Evolutionary conservation across 2,113 vertebrate species (phyloP).

Genomic region (Crotophaga sulcirostris): DNA sequence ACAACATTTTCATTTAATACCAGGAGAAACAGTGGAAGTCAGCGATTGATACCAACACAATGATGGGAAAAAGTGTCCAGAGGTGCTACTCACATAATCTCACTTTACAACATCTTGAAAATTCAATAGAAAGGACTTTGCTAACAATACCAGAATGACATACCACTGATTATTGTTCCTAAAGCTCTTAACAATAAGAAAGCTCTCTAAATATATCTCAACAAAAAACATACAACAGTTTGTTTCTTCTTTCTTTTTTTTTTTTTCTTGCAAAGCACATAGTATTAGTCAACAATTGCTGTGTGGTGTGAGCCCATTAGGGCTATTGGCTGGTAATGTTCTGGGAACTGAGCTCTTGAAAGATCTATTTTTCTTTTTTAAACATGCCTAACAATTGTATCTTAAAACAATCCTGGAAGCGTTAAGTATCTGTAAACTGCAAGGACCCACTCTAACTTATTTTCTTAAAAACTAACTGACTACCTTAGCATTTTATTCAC

Average conservation of each 20-base stretch:
- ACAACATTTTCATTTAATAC: slow-evolving; percentile 83
- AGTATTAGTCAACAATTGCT: slow-evolving; percentile 76
- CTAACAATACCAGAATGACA: slow-evolving; percentile 81
- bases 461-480: neutral
- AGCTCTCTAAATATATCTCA: slow-evolving; percentile 80
- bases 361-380: slow-evolving; percentile 22
- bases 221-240: slow-evolving; percentile 71
- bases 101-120: slow-evolving; percentile 84
- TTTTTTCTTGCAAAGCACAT: slow-evolving; percentile 65
- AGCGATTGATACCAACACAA: slow-evolving; percentile 88
- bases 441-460: neutral
- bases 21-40: slow-evolving; percentile 87
- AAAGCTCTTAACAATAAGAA: slow-evolving; percentile 79
- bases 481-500: neutral
- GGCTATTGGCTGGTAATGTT: slow-evolving; percentile 44
- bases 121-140: slow-evolving; percentile 80
- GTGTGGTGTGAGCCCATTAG: slow-evolving; percentile 21
- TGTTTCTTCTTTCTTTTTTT: slow-evolving; percentile 64
- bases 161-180: slow-evolving; percentile 81
- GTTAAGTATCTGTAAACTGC: slow-evolving; percentile 19
- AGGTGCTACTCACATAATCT: slow-evolving; percentile 84
- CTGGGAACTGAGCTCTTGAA: slow-evolving; percentile 65
- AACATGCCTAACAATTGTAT: slow-evolving; percentile 54
- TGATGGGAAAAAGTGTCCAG: slow-evolving; percentile 88
- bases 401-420: slow-evolving; percentile 54